Conservation (phyloP, 2,797 vertebrate species). For the Lepilemur septentrionalis region DNA sequence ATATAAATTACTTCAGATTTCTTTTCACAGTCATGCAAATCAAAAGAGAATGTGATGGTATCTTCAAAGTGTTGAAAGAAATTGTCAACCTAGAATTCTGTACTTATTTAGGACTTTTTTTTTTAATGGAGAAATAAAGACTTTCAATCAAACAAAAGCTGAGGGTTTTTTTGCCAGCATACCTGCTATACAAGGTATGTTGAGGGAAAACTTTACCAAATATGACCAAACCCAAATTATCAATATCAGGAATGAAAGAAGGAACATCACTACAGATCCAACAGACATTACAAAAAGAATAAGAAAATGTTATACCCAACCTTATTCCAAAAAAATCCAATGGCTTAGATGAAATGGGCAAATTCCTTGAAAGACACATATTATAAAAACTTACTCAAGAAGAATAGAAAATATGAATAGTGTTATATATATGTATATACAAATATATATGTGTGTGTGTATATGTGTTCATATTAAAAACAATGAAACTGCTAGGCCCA, state of each 20-base stretch:
- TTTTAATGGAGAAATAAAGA: background rate
- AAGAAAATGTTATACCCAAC: background rate
- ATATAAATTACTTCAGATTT: background rate
- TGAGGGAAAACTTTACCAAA: background rate
- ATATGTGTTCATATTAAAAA: background rate
- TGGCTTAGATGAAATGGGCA: background rate
- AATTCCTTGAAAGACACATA: background rate
- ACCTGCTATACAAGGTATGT: background rate
- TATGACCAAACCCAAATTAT: background rate
- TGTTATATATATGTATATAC: background rate
- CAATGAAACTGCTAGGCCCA: background rate
- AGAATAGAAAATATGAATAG: background rate
- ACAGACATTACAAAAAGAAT: background rate
- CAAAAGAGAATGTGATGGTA: background rate
- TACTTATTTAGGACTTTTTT: background rate
- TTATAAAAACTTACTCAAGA: background rate
- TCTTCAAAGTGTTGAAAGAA: background rate
- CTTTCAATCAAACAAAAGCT: background rate
- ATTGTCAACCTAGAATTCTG: background rate
- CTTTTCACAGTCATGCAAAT: background rate
- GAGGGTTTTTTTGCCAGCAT: background rate
- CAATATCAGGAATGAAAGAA: background rate
- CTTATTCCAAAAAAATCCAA: background rate
- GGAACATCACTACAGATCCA: background rate
- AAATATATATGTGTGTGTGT: too few relatives aligned